Conservation (phyloP, 2,888 invertebrate species). For the Ectemnius lituratus region DNA sequence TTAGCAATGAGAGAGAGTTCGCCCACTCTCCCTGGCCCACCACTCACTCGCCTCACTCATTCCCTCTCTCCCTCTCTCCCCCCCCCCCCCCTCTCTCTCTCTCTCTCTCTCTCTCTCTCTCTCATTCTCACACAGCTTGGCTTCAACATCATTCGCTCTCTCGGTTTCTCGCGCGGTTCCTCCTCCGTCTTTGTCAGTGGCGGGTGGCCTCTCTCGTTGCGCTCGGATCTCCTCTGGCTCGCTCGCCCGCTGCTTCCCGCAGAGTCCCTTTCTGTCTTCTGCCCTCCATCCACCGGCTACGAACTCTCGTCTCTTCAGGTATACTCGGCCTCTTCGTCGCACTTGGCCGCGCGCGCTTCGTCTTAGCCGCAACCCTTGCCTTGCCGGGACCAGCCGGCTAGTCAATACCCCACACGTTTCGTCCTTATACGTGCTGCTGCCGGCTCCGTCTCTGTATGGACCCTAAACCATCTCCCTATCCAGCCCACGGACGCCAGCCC, state of each 20-base stretch:
- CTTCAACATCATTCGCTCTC: conserved; percentile 27
- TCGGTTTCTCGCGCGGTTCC: conserved; percentile 39
- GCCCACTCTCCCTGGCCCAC: conserved; percentile 38
- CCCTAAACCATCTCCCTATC: conserved; percentile 68
- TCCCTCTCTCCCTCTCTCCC: neutral
- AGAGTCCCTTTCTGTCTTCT: conserved; percentile 67
- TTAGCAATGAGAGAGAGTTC: conserved; percentile 65
- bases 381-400: conserved; percentile 73
- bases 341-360: conserved; percentile 55
- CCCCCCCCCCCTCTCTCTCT: too few relatives aligned
- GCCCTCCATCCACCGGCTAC: conserved; percentile 51
- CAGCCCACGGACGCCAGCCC: conserved; percentile 58
- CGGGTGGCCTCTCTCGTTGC: conserved; percentile 7
- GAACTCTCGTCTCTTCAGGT: conserved; percentile 48
- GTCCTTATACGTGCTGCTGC: conserved; percentile 67
- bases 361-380: conserved; percentile 77
- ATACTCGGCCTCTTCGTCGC: conserved; percentile 40
- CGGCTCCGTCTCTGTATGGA: conserved; percentile 67
- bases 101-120: conserved; percentile 13
- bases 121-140: neutral
- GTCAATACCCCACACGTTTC: conserved; percentile 76
- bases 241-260: conserved; percentile 37
- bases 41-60: conserved; percentile 11
- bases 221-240: conserved; percentile 47
- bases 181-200: conserved; percentile 15